phyloP scores from a whole-genome alignment of 2,797 vertebrate species.

The Coccyzus lansbergi region DNA sequence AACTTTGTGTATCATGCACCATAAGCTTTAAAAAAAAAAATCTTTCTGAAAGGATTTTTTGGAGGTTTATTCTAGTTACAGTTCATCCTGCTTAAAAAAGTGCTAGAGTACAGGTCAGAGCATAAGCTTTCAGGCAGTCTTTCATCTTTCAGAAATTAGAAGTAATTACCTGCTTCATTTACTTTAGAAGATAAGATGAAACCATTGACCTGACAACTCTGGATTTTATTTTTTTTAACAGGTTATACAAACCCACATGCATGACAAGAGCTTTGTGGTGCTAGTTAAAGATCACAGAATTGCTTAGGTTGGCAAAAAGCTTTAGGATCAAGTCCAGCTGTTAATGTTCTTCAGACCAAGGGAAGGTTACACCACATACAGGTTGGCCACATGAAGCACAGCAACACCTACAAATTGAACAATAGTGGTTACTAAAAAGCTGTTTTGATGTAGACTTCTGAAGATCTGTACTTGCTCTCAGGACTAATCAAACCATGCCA shows the following conservation, averaged over 20 bases:
- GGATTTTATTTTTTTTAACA: neutral
- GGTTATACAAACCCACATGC: neutral
- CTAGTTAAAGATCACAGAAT: neutral
- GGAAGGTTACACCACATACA: neutral
- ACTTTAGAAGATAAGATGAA: neutral
- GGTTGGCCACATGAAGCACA: constrained; percentile 1
- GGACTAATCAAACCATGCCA: neutral
- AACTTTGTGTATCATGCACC: neutral
- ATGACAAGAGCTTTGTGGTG: neutral
- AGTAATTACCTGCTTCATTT: constrained; percentile 1
- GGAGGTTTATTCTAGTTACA: neutral
- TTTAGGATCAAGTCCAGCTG: too few relatives aligned
- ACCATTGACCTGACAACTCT: neutral
- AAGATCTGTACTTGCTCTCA: neutral
- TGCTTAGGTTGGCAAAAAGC: too few relatives aligned
- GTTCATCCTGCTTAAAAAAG: neutral
- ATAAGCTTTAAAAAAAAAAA: neutral
- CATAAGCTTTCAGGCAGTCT: neutral
- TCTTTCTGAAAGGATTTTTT: neutral
- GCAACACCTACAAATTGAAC: neutral
- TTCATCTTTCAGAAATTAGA: neutral
- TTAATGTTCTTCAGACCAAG: neutral
- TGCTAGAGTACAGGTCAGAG: neutral
- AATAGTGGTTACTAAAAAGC: neutral
- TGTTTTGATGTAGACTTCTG: constrained; percentile 12